A percentile compares a stretch with the other conserved stretches of the same genome.
Evolutionary conservation across 2,113 vertebrate genomes (phyloP).

Genomic region (Plectropomus leopardus): DNA sequence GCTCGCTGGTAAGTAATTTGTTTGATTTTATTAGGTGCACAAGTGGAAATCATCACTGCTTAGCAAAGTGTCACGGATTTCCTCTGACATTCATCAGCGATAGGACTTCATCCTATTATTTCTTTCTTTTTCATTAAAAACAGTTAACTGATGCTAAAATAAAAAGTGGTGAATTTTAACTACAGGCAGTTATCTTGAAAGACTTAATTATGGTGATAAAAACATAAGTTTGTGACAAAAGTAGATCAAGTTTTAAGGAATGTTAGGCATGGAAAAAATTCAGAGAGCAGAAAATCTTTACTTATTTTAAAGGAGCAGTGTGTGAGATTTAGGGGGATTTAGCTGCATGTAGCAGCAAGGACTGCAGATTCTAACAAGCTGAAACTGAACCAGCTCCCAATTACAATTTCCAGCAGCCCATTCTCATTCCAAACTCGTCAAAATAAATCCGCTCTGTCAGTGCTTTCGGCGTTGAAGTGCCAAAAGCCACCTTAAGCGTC

Average conservation of each 20-base stretch:
- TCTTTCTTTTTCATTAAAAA: slow-evolving; percentile 19
- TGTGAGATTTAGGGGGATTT: too few species aligned
- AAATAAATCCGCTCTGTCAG: too few species aligned
- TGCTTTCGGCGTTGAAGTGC: too few species aligned
- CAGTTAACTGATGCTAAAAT: slow-evolving; percentile 19
- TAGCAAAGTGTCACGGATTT: slow-evolving; percentile 47
- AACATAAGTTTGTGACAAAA: background rate
- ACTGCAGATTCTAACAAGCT: too few species aligned
- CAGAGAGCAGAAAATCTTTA: background rate
- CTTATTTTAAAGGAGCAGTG: background rate
- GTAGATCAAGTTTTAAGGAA: background rate
- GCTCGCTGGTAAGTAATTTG: slow-evolving; percentile 70
- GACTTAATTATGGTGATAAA: slow-evolving; percentile 15
- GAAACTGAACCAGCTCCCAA: too few species aligned
- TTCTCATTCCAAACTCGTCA: too few species aligned
- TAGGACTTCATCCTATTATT: slow-evolving; percentile 6
- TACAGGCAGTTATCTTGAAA: slow-evolving; percentile 19
- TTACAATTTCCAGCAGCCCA: too few species aligned
- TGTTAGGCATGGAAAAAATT: background rate
- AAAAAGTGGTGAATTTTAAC: background rate
- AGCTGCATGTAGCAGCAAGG: too few species aligned
- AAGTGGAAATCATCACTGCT: slow-evolving; percentile 61
- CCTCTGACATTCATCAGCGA: slow-evolving; percentile 53
- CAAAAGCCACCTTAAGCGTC: too few species aligned
- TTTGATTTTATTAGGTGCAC: slow-evolving; percentile 61